These are phyloP conservation scores for Vanessa tameamea DNA, from an alignment of 1,140 invertebrate genomes.

Conservation along the genomic window DNA sequence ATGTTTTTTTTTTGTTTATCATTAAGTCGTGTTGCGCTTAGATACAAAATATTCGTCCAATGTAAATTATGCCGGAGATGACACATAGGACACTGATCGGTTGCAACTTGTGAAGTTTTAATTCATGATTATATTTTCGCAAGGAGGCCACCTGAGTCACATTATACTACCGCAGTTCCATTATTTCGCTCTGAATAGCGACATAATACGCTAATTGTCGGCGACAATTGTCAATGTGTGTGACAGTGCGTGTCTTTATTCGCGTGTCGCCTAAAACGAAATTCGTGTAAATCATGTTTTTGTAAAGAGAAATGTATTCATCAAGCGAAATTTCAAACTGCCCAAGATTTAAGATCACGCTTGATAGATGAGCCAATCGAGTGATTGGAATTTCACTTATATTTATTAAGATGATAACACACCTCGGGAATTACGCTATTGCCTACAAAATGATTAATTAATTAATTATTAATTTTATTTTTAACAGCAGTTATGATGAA, in stretches of 20 bases:
- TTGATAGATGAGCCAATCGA: not conserved
- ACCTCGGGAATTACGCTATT: no score
- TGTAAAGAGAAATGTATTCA: not conserved
- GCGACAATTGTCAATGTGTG: not conserved
- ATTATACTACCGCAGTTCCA: not conserved
- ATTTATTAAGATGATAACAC: no score
- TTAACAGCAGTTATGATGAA: no score
- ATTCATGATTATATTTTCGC: not conserved
- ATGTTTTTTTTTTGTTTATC: no score
- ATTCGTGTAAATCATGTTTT: constrained; percentile 20
- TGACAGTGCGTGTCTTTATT: constrained; percentile 8
- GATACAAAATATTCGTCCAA: no score
- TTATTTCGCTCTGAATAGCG: constrained; percentile 15
- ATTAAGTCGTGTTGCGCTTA: no score
- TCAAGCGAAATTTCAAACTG: constrained; percentile 4
- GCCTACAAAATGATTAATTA: no score
- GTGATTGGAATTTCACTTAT: no score
- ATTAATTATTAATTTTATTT: no score
- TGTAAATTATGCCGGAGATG: no score
- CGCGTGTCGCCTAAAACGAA: constrained; percentile 18
- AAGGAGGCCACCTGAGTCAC: not conserved
- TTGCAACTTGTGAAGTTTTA: no score
- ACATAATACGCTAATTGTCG: constrained; percentile 7
- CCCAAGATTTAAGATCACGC: not conserved
- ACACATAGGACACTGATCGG: no score